A percentile compares a stretch with the other conserved stretches of the same genome.
phyloP scores from a whole-genome alignment of 2,113 vertebrate species.

The Empidonax alnorum region DNA sequence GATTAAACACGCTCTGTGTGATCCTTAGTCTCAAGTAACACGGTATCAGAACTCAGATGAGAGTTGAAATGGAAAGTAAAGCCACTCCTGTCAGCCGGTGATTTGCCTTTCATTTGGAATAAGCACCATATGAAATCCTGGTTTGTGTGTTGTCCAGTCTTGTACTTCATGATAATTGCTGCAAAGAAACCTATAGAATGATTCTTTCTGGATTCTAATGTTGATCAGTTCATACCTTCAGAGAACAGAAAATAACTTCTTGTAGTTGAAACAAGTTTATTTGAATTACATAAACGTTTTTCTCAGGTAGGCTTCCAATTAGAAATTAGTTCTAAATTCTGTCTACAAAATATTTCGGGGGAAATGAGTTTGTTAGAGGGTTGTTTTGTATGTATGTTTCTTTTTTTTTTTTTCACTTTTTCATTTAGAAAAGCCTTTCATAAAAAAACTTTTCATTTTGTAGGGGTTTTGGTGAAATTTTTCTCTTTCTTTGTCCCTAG shows the following conservation, averaged over 20 bases:
- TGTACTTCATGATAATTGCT: not conserved
- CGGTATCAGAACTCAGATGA: not conserved
- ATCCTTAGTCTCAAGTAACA: not conserved
- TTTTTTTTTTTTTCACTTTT: not conserved
- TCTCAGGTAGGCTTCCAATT: not conserved
- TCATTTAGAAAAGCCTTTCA: not conserved
- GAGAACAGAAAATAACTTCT: not conserved
- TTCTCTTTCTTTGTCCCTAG: not conserved
- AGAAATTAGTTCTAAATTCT: not conserved
- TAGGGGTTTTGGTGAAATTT: not conserved
- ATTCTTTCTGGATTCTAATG: not conserved
- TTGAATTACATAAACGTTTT: not conserved
- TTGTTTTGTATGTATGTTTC: not conserved
- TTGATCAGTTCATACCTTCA: not conserved
- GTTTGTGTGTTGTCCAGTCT: rapidly evolving
- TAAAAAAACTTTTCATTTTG: not conserved
- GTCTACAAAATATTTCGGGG: not conserved
- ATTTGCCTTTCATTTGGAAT: not conserved
- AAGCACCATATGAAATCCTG: not conserved
- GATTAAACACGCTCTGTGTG: not conserved
- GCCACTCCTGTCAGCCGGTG: not conserved
- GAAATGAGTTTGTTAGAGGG: not conserved
- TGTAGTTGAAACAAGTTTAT: not conserved
- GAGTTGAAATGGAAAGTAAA: not conserved
- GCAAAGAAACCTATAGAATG: rapidly evolving